A percentile compares a stretch with the other conserved stretches of the same genome.
Conservation (phyloP, 2,113 vertebrate genomes). For the Ammospiza nelsoni region DNA sequence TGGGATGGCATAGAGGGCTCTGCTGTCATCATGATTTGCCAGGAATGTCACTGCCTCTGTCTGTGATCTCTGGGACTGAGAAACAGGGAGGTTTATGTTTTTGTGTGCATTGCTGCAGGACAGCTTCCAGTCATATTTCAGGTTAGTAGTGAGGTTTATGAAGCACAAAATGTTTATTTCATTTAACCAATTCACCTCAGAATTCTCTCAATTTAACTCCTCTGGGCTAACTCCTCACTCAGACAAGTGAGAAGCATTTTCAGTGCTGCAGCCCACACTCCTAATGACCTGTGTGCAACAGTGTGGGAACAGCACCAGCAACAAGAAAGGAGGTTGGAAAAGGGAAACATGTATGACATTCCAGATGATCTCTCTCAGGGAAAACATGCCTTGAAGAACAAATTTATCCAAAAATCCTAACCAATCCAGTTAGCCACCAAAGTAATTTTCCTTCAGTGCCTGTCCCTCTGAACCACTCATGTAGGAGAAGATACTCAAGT, state of each 20-base stretch:
- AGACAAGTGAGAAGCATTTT: not conserved
- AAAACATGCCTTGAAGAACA: not conserved
- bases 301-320: not conserved
- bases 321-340: not conserved
- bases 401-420: not conserved
- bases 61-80: slow-evolving; percentile 95
- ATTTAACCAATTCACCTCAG: not conserved
- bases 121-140: not conserved
- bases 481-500: not conserved
- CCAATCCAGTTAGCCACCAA: not conserved
- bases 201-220: not conserved
- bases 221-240: not conserved
- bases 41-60: slow-evolving; percentile 97
- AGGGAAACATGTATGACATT: not conserved
- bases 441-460: not conserved
- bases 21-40: slow-evolving; percentile 96
- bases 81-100: not conserved
- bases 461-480: not conserved
- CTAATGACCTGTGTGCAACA: not conserved
- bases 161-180: fast-evolving
- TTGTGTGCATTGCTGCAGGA: not conserved
- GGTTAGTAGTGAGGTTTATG: not conserved
- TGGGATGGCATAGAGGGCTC: slow-evolving; percentile 97
- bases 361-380: not conserved
- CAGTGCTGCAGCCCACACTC: not conserved